Evolutionary conservation across 2,113 vertebrate genomes (phyloP), one percentile per base, ranked within the genome.

Genomic region (Polyodon spathula): DNA sequence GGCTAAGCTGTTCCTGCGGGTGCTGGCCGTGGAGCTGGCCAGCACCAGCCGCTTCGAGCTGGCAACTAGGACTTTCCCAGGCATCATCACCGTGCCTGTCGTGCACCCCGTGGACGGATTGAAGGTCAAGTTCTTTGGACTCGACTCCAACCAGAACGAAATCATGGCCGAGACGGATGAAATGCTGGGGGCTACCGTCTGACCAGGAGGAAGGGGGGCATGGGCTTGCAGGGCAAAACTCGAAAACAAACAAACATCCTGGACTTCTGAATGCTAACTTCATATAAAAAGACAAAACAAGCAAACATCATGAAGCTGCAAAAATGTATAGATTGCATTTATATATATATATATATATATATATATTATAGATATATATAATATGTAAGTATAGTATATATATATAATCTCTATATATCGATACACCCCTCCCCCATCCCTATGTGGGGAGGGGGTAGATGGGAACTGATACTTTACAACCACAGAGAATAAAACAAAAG

Each of bases 121-220:
- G 40, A 94, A 87, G 56, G 95, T 98, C 72, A 96, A 93, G 68
- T 98, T 99, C 81, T 97, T 89, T 0, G 96, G 96, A 78, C 81
- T 97, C 71, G 95, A 98, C 87, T 97, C 96, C 70, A 98, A 97
- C 79, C 96, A 98, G 88, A 98, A 98, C 6, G 91, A 98, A 82
- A 97, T 98, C 76, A 86, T 94, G 85, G 89, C 92, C 4, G 96
- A 96, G 74, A 82, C 92, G 0, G 93, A 97, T 37, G 88, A 93
- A 76, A 86, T 95, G 78, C 72, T 97, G 70, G 93, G 92, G 0
- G 92, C 94, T 1, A 90, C 95, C 0, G 95, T 97, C 76, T 97
- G 87, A 64, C 54, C 0, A 0, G 9, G 39, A 17, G 38, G 63
- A 56, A 9, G 39, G 58, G 17, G 14, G n/a, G 37, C 6, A 44